These are phyloP conservation scores for Amblyjoppa fuscipennis DNA, from an alignment of 2,888 invertebrate genomes.

Conservation along the genomic window DNA sequence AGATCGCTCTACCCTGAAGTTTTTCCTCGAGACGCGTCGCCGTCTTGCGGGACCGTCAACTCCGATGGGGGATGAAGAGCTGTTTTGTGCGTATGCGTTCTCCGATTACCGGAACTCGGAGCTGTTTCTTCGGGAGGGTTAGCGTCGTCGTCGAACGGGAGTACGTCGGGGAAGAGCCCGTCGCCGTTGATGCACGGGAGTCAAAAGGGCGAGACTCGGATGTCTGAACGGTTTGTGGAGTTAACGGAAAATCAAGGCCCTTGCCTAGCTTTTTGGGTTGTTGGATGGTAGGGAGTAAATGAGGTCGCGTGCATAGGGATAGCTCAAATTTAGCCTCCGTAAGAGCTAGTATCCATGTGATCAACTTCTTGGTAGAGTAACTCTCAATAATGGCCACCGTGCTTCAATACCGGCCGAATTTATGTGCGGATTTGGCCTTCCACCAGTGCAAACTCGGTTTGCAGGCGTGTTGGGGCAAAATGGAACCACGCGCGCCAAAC, in stretches of 20 bases:
- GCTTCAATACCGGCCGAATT: neutral
- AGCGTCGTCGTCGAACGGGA: neutral
- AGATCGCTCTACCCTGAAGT: slow-evolving; percentile 24
- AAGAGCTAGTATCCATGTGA: neutral
- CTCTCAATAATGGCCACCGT: neutral
- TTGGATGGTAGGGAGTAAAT: slow-evolving; percentile 1
- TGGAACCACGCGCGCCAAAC: neutral
- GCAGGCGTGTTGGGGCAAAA: neutral
- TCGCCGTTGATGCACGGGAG: slow-evolving; percentile 31
- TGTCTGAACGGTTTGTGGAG: slow-evolving; percentile 48
- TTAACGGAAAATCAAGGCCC: slow-evolving; percentile 51
- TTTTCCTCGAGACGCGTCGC: slow-evolving; percentile 35
- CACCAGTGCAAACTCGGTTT: neutral
- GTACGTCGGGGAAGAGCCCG: neutral
- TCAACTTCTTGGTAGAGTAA: neutral
- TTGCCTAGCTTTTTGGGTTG: neutral
- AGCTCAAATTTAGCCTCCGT: neutral
- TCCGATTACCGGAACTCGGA: slow-evolving; percentile 65
- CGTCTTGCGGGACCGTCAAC: neutral
- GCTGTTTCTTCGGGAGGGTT: slow-evolving; percentile 43
- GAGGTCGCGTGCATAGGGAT: slow-evolving; percentile 3
- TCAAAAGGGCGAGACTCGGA: slow-evolving; percentile 54
- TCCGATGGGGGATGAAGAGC: neutral
- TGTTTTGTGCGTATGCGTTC: slow-evolving; percentile 14
- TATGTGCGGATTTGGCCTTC: neutral